phyloP scores from a whole-genome alignment of 2,797 vertebrate genomes.

The Scolopax bukidnonensis region DNA sequence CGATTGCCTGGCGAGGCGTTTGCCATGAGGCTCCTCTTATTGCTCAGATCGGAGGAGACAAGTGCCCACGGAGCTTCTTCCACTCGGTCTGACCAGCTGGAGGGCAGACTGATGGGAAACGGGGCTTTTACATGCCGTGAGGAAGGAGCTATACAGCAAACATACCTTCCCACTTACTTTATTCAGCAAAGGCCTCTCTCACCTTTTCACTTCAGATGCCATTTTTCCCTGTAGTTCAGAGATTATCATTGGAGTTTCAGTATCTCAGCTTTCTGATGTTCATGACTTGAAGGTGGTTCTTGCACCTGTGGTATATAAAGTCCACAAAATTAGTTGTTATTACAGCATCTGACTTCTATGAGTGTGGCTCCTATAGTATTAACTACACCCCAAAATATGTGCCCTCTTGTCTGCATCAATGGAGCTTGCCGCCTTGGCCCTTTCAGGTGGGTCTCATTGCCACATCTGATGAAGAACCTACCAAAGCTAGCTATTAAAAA shows the following conservation, averaged over 20 bases:
- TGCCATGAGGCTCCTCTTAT: background rate
- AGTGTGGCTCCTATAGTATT: background rate
- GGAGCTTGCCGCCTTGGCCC: background rate
- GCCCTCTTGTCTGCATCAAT: background rate
- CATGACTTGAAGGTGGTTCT: background rate
- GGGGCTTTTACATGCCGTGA: background rate
- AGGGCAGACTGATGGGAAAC: background rate
- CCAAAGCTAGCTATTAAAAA: background rate
- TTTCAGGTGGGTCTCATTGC: background rate
- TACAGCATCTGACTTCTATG: background rate
- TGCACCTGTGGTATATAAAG: background rate
- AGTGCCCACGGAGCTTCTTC: background rate
- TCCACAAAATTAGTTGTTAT: background rate
- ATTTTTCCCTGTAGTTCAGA: background rate
- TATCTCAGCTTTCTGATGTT: background rate
- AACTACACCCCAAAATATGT: background rate
- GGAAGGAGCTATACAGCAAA: background rate
- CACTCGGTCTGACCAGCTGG: background rate
- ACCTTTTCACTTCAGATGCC: background rate
- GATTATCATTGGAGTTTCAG: background rate
- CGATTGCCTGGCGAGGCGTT: background rate
- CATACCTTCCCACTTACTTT: background rate
- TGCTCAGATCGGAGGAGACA: background rate
- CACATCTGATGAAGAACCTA: background rate
- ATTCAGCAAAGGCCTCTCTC: background rate